These are phyloP conservation scores for Cyanocitta stelleri DNA, from an alignment of 2,113 vertebrate genomes.

Conservation along the genomic window DNA sequence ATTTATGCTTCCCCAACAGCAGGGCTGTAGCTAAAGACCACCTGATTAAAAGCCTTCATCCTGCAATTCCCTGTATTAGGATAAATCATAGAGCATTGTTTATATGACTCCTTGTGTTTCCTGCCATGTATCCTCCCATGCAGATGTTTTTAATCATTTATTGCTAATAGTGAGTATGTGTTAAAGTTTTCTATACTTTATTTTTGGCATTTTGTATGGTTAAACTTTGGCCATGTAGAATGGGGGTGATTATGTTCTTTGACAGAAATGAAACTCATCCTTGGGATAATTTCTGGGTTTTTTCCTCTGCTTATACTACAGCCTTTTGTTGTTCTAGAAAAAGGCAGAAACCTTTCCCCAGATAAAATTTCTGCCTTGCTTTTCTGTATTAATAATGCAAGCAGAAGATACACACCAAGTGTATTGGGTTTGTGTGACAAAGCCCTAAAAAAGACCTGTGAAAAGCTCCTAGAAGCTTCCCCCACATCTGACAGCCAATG, in stretches of 20 bases:
- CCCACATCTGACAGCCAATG: background rate
- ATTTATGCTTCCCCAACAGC: background rate
- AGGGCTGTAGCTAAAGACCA: background rate
- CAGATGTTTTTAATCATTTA: slow-evolving; percentile 24
- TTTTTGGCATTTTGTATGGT: background rate
- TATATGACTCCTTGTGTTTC: slow-evolving; percentile 3
- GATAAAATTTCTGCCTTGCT: background rate
- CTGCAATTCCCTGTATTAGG: background rate
- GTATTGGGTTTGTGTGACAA: background rate
- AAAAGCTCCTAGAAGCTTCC: background rate
- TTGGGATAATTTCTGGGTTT: background rate
- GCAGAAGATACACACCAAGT: background rate
- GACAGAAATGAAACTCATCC: background rate
- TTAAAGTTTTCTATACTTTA: background rate
- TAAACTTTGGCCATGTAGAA: background rate
- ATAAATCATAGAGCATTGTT: background rate
- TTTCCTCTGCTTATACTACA: background rate
- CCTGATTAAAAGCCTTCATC: slow-evolving; percentile 1
- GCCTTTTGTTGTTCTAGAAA: background rate
- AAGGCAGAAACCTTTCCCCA: background rate
- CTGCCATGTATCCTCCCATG: background rate
- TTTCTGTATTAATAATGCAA: background rate
- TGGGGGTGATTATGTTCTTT: background rate
- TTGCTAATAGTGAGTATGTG: background rate
- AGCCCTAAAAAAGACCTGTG: background rate